phyloP scores from a whole-genome alignment of 2,797 vertebrate species.

The Ctenopoma kingsleyae region DNA sequence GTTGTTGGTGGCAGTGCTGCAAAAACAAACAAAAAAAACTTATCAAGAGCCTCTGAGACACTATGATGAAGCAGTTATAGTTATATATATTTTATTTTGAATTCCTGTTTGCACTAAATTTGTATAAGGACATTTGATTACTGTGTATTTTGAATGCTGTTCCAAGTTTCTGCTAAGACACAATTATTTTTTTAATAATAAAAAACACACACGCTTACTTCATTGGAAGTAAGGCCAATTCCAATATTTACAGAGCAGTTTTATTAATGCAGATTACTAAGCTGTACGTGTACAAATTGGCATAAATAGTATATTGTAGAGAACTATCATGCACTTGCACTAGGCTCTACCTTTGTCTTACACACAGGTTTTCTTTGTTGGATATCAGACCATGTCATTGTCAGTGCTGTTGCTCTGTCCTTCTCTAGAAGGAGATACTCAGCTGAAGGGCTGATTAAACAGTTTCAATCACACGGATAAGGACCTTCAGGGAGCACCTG shows the following conservation, averaged over 20 bases:
- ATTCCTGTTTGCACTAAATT: no score
- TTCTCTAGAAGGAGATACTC: conserved; percentile 21
- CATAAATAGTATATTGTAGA: not conserved
- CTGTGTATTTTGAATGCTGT: no score
- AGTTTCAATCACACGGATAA: conserved; percentile 14
- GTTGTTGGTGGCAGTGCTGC: no score
- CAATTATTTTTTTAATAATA: no score
- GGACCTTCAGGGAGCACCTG: conserved; percentile 34
- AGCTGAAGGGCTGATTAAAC: conserved; percentile 21
- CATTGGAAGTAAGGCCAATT: not conserved
- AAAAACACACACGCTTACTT: no score
- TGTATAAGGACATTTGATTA: no score
- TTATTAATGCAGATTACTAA: not conserved
- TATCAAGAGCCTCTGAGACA: no score
- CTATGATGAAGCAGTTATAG: no score
- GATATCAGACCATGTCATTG: conserved; percentile 2
- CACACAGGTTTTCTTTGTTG: not conserved
- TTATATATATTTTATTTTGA: no score
- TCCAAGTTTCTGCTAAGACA: no score
- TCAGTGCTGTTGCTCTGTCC: conserved; percentile 19
- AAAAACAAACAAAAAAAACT: no score
- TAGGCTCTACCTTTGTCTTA: not conserved
- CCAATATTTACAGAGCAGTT: not conserved
- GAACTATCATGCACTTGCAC: not conserved
- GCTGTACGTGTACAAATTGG: not conserved